Percentiles rank a stretch among this genome's conserved stretches.
Evolutionary conservation across 2,113 vertebrate species (phyloP).

Genomic region (Spheniscus mendiculus): DNA sequence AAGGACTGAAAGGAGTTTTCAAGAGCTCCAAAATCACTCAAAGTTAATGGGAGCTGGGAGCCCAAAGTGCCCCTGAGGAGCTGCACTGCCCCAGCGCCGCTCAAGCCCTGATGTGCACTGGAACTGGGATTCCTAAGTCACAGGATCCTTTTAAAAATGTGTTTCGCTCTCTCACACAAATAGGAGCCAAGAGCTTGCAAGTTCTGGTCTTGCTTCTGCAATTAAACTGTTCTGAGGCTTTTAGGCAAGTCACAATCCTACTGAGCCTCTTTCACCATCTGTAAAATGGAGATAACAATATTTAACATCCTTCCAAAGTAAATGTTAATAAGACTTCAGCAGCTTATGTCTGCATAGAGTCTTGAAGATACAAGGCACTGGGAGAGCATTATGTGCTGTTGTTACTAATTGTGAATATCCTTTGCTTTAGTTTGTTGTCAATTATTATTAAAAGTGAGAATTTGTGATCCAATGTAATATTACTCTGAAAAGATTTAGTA

Average conservation of each 20-base stretch:
- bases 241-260: conserved; percentile 28
- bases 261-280: conserved; percentile 49
- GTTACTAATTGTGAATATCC: conserved; percentile 60
- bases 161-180: neutral
- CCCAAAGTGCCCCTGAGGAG: neutral
- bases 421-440: conserved; percentile 34
- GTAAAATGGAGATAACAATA: conserved; percentile 43
- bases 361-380: conserved; percentile 33
- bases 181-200: neutral
- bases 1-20: conserved; percentile 53
- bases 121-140: conserved; percentile 18
- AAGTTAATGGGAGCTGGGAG: conserved; percentile 51
- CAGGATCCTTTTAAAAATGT: conserved; percentile 40
- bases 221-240: conserved; percentile 32
- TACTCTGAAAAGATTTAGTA: conserved; percentile 65
- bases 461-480: conserved; percentile 61
- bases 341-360: neutral
- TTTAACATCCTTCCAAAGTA: conserved; percentile 36
- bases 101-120: conserved; percentile 22
- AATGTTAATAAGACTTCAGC: conserved; percentile 30
- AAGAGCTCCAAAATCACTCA: conserved; percentile 63
- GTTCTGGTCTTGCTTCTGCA: conserved; percentile 38
- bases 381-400: conserved; percentile 35
- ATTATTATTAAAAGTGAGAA: conserved; percentile 68
- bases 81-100: neutral